Evolutionary conservation across 2,888 invertebrate species (phyloP), one percentile per base, ranked within the genome.

Genomic region (Stegophylla sp.): DNA sequence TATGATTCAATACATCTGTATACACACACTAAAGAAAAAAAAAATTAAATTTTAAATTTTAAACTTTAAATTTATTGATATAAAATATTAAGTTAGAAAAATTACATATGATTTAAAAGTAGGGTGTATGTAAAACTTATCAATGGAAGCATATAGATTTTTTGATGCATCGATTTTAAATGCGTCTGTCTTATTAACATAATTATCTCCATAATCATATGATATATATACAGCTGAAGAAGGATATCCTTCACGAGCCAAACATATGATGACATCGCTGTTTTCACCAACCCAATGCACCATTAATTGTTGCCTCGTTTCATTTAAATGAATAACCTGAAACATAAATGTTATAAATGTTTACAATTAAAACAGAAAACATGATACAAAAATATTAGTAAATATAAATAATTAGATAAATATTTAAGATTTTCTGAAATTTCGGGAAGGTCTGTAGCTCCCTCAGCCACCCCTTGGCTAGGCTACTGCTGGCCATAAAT

Each of bases 281-380:
- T 92, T 92, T 86, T 94, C 93, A 41, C 96, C 95, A 15, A 95
- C 93, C 96, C 96, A 96, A 87, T 95, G 94, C 13, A 96, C 94
- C 90, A 96, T 93, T 85, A 96, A 87, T 86, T 95, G 94, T 85
- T 94, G 93, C 86, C 96, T 96, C 83, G 91, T 92, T 87, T 96
- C 95, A 87, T 95, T 93, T 28, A 96, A 88, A 82, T 90, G 88
- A 83, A 90, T 92, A 75, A 91, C 90, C 95, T 76, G 28, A 56
- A 66, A 56, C 20, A 20, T 15, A 28, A 13, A 13, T 61, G 1
- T 20, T n/a, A 53, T n/a, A 53, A 3, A 53, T 45, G 53, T 41
- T 26, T 28, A 15, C 1, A 45, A 43, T 66, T 15, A 69, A 51
- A 71, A 10, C n/a, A 3, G 10, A 41, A 41, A 56, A 71, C 26